phyloP scores from a whole-genome alignment of 2,797 vertebrate genomes.

The Lithobates sylvaticus region DNA sequence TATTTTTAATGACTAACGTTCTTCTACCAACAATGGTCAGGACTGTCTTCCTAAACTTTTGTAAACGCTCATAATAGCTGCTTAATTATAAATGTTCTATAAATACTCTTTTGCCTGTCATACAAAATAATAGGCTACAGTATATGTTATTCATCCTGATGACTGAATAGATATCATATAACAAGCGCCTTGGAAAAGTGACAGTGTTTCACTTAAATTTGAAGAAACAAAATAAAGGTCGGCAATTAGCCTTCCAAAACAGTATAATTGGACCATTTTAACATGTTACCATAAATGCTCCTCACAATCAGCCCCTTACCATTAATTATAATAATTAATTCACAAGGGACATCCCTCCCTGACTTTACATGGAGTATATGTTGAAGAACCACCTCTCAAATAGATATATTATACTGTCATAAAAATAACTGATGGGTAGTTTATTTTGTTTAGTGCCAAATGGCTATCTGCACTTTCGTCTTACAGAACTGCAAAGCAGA shows the following conservation, averaged over 20 bases:
- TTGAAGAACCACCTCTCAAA: constrained; percentile 17
- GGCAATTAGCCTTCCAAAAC: not conserved
- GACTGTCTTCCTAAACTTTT: no score
- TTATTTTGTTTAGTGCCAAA: constrained; percentile 56
- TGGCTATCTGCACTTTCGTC: constrained; percentile 35
- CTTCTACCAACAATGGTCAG: no score
- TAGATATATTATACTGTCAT: constrained; percentile 47
- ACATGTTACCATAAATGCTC: constrained; percentile 3
- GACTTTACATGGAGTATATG: constrained; percentile 36
- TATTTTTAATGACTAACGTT: no score
- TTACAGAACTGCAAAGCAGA: constrained; percentile 53
- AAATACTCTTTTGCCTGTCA: no score
- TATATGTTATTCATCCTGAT: no score
- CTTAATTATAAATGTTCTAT: no score
- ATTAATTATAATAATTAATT: constrained; percentile 32
- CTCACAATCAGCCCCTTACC: constrained; percentile 16
- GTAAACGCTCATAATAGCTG: no score
- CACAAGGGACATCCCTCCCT: not conserved
- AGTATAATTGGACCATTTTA: not conserved
- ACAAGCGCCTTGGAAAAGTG: not conserved
- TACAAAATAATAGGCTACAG: no score
- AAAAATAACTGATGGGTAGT: constrained; percentile 55
- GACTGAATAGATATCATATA: not conserved
- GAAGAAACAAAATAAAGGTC: not conserved
- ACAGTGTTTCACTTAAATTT: not conserved